phyloP scores from a whole-genome alignment of 2,888 invertebrate genomes.

The Acanthosoma haemorrhoidale region DNA sequence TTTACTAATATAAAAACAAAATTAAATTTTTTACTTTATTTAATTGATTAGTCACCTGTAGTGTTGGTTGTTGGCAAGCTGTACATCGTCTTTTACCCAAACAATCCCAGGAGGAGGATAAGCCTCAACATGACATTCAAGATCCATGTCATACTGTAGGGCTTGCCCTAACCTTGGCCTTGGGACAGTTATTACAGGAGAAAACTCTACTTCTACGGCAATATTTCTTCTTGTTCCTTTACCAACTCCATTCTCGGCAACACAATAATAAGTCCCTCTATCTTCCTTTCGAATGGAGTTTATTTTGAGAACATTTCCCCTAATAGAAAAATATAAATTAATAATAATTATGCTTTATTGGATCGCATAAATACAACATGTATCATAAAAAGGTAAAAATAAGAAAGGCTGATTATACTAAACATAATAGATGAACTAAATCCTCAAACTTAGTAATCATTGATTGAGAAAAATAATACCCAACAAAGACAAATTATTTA shows the following conservation, averaged over 20 bases:
- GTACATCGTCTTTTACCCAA: constrained; percentile 81
- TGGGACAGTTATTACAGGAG: constrained; percentile 79
- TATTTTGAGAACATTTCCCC: constrained; percentile 76
- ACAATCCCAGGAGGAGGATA: constrained; percentile 89
- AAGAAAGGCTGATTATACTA: no score
- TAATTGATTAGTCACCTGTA: constrained; percentile 52
- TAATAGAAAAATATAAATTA: constrained; percentile 50
- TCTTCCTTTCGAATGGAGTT: constrained; percentile 76
- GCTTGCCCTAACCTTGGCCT: constrained; percentile 80
- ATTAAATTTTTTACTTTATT: no score
- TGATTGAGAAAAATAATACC: no score
- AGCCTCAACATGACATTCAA: constrained; percentile 91
- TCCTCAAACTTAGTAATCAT: no score
- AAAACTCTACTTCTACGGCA: constrained; percentile 83
- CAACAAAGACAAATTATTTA: no score
- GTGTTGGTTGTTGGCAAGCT: constrained; percentile 83
- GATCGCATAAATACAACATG: no score
- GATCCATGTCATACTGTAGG: constrained; percentile 86
- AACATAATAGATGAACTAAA: no score
- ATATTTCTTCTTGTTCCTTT: constrained; percentile 79
- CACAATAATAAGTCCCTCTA: constrained; percentile 88
- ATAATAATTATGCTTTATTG: no score
- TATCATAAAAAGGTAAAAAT: no score
- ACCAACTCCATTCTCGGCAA: constrained; percentile 84
- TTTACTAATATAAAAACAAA: no score